These are phyloP conservation scores for Brenthis daphne DNA, from an alignment of 2,888 invertebrate species.

Conservation along the genomic window DNA sequence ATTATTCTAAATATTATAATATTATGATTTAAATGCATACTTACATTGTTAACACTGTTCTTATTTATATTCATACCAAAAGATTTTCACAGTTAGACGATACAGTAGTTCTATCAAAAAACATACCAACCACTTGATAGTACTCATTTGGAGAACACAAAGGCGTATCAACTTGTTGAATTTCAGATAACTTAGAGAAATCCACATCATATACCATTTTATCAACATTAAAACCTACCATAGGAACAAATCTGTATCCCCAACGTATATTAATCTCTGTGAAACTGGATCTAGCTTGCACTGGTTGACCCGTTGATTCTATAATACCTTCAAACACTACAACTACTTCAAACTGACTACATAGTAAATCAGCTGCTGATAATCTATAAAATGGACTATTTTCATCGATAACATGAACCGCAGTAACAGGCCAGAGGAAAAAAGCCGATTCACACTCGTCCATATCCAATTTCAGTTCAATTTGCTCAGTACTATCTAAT, in stretches of 20 bases:
- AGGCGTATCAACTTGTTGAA: conserved; percentile 92
- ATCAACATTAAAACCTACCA: conserved; percentile 88
- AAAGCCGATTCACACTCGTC: conserved; percentile 95
- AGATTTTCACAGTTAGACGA: conserved; percentile 17
- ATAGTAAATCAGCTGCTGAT: conserved; percentile 93
- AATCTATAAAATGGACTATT: conserved; percentile 93
- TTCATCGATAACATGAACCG: conserved; percentile 94
- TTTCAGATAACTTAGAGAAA: conserved; percentile 93
- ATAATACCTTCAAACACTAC: conserved; percentile 94
- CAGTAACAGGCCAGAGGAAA: conserved; percentile 97
- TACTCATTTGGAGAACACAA: conserved; percentile 90
- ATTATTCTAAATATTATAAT: too few relatives aligned
- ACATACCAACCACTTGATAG: conserved; percentile 47
- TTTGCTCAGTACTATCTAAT: conserved; percentile 90
- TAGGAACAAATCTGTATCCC: conserved; percentile 92
- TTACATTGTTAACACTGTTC: neutral
- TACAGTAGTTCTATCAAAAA: neutral
- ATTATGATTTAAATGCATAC: neutral
- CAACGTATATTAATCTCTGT: conserved; percentile 91
- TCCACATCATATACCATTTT: conserved; percentile 91
- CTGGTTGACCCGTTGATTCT: conserved; percentile 93
- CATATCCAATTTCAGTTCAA: conserved; percentile 87
- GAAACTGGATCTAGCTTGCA: conserved; percentile 92
- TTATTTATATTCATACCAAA: neutral
- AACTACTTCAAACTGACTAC: conserved; percentile 92